Evolutionary conservation across 2,888 invertebrate species (phyloP), one percentile per base, ranked within the genome.

Genomic region (Thymelicus acteon): DNA sequence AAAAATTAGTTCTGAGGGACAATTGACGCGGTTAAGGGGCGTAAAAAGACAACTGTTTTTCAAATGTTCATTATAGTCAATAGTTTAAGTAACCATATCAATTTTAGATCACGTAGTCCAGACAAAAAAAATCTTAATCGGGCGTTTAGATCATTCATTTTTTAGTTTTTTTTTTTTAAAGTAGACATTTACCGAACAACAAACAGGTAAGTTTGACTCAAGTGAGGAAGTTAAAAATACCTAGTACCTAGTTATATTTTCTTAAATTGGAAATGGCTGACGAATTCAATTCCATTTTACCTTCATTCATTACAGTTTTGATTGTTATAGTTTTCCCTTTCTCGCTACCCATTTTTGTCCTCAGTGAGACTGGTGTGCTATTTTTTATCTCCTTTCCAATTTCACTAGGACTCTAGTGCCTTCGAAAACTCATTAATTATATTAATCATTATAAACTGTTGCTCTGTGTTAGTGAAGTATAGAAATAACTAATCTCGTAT

Each of bases 351-450:
- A 24, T 19, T n/a, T 54, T 57, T 31, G 57, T 57, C 57, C 57
- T 31, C 31, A 24, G 54, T 54, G 54, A 57, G 57, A 57, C 13
- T 57, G 57, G 15, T 61, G 66, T 37, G 49, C 57, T 54, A 19
- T 57, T 62, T 49, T 24, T 67, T 68, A 60, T 15, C 67, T 69
- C 52, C 72, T 71, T 61, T 71, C 71, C 71, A 76, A 79, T 82
- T 78, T 80, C 91, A 90, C 90, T 92, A 92, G 92, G 77, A 82
- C 80, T 85, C 90, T 92, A 91, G 92, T 92, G 93, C 92, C 92
- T 93, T 93, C 88, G 80, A 83, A 68, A 68, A 40, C 60, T 74
- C 70, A 68, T 72, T 68, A 74, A 70, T 66, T 72, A 72, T 57
- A 77, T 75, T 75, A 77, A 77, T 74, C 75, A 75, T 74, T 76